Evolutionary conservation across 1,140 invertebrate species (phyloP).

Genomic region (Stegodyphus mimosarum): DNA sequence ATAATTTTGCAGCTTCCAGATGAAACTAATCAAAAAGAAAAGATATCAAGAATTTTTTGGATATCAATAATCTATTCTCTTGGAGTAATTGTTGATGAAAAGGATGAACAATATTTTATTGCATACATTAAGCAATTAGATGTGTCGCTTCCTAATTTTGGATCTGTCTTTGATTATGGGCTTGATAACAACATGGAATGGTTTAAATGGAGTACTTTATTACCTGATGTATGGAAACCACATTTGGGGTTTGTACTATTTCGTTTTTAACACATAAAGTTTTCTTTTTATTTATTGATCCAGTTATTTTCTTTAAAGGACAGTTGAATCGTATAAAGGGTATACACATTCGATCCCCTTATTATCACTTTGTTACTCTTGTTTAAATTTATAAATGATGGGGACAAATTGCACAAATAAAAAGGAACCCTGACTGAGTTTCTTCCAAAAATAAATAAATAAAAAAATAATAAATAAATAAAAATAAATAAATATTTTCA

Average conservation of each 20-base stretch:
- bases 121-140: conserved; percentile 84
- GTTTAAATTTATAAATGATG: too few species aligned
- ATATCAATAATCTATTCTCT: conserved; percentile 86
- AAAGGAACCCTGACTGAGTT: too few species aligned
- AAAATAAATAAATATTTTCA: too few species aligned
- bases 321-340: too few species aligned
- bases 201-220: conserved; percentile 81
- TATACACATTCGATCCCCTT: too few species aligned
- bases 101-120: conserved; percentile 82
- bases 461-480: too few species aligned
- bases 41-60: conserved; percentile 41
- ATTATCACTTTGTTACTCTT: too few species aligned
- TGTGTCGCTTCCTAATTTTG: conserved; percentile 83
- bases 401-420: too few species aligned
- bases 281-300: too few species aligned
- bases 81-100: conserved; percentile 81
- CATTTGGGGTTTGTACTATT: conserved; percentile 76
- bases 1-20: background rate
- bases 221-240: conserved; percentile 78
- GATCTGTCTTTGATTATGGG: conserved; percentile 88
- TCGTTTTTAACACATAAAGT: background rate
- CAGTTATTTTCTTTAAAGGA: too few species aligned
- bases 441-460: too few species aligned
- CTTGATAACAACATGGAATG: conserved; percentile 79
- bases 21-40: background rate